Percentiles rank a stretch among this genome's conserved stretches.
Conservation (phyloP, 2,888 invertebrate genomes). For the Conus canariensis region DNA sequence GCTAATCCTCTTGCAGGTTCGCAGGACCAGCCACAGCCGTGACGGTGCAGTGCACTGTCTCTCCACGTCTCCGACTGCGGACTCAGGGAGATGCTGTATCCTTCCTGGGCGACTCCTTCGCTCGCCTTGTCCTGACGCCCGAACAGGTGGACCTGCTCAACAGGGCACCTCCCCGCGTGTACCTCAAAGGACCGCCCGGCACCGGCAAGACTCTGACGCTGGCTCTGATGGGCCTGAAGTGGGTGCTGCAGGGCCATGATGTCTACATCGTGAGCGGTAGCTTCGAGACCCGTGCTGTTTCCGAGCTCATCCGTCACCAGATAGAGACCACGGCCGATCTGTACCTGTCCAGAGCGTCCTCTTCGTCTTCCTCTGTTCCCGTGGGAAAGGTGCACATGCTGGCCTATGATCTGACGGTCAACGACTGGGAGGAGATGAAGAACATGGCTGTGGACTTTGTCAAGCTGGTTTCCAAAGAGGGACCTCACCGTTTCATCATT, state of each 20-base stretch:
- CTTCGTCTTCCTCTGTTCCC: neutral
- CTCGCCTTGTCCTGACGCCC: constrained; percentile 26
- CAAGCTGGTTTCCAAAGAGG: neutral
- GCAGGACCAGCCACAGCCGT: constrained; percentile 30
- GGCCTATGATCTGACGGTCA: neutral
- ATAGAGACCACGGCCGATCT: neutral
- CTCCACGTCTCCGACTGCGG: constrained; percentile 28
- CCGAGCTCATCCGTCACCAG: constrained; percentile 30
- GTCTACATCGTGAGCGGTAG: constrained; percentile 25
- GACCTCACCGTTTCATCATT: neutral
- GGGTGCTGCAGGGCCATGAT: constrained; percentile 28
- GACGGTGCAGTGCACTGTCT: constrained; percentile 8
- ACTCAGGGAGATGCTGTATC: constrained; percentile 35
- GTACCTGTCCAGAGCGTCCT: neutral
- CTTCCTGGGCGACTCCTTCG: constrained; percentile 4
- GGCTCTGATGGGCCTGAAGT: constrained; percentile 31
- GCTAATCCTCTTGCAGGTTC: neutral
- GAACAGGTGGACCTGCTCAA: constrained; percentile 7
- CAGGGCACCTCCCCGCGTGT: constrained; percentile 5
- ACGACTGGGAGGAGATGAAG: neutral
- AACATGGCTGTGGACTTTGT: neutral
- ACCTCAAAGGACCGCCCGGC: constrained; percentile 29
- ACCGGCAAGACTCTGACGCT: constrained; percentile 33
- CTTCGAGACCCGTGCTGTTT: neutral
- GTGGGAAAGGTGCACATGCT: neutral